These are phyloP conservation scores for Callipepla californica DNA, from an alignment of 2,113 vertebrate genomes.

Conservation along the genomic window DNA sequence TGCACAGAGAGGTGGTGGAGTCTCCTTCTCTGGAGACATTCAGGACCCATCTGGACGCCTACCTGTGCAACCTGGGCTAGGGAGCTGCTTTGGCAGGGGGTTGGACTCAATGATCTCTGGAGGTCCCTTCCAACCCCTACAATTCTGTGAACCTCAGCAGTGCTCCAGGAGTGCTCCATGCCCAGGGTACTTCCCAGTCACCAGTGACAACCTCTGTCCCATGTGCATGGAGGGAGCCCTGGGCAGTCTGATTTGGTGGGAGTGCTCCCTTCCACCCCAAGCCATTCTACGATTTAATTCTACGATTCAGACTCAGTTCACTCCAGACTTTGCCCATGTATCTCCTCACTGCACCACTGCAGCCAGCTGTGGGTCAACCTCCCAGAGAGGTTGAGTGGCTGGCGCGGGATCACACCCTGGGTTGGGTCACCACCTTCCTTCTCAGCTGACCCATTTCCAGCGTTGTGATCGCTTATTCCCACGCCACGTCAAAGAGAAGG, in stretches of 20 bases:
- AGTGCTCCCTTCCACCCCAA: not conserved
- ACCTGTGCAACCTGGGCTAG: too few species aligned
- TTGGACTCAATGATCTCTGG: too few species aligned
- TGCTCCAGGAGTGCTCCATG: not conserved
- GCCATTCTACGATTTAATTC: not conserved
- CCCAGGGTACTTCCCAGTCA: not conserved
- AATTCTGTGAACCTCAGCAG: not conserved
- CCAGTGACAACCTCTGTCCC: not conserved
- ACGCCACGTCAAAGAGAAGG: slow-evolving; percentile 61
- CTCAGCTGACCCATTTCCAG: slow-evolving; percentile 25
- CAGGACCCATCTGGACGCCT: too few species aligned
- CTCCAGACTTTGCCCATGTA: not conserved
- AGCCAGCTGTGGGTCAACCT: not conserved
- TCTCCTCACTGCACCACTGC: not conserved
- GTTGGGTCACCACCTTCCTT: slow-evolving; percentile 17
- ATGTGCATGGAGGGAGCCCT: accelerated
- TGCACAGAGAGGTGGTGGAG: too few species aligned
- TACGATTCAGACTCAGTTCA: not conserved
- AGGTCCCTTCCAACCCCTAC: too few species aligned
- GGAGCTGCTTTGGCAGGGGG: too few species aligned
- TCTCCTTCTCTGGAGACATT: too few species aligned
- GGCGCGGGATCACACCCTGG: not conserved
- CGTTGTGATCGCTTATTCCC: slow-evolving; percentile 60
- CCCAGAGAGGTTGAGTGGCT: slow-evolving; percentile 24
- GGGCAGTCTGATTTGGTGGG: not conserved